Evolutionary conservation across 2,888 invertebrate species (phyloP).

Genomic region (Cantharis flavilabris): DNA sequence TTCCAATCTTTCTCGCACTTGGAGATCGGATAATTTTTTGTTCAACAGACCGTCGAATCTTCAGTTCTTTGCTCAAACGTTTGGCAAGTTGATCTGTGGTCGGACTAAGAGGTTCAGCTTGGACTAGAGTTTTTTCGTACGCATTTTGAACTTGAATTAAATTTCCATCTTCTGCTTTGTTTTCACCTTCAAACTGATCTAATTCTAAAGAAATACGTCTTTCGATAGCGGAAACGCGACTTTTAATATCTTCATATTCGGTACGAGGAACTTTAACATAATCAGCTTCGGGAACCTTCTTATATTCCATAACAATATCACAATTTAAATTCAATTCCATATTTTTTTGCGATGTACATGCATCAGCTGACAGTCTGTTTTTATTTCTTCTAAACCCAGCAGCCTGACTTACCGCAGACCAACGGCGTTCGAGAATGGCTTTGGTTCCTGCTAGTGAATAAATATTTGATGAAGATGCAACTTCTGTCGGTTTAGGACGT

Average conservation of each 20-base stretch:
- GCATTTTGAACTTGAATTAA: slow-evolving; percentile 70
- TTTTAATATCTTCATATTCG: slow-evolving; percentile 79
- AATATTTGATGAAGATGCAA: slow-evolving; percentile 36
- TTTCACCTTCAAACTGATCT: slow-evolving; percentile 45
- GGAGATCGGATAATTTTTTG: slow-evolving; percentile 77
- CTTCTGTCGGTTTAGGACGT: slow-evolving; percentile 33
- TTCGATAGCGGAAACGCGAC: slow-evolving; percentile 74
- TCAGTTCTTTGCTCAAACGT: slow-evolving; percentile 72
- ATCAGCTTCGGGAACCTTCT: slow-evolving; percentile 51
- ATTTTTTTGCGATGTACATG: background rate
- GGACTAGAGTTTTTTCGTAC: slow-evolving; percentile 74
- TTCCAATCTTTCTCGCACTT: slow-evolving; percentile 80
- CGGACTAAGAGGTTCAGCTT: slow-evolving; percentile 67
- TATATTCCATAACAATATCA: background rate
- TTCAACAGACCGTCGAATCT: slow-evolving; percentile 72
- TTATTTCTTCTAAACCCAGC: slow-evolving; percentile 47
- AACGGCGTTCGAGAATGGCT: slow-evolving; percentile 56
- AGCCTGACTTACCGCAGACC: slow-evolving; percentile 59
- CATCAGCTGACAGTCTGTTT: slow-evolving; percentile 45
- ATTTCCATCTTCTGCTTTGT: slow-evolving; percentile 35
- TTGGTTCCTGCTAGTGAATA: slow-evolving; percentile 30
- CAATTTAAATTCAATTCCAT: background rate
- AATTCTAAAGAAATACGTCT: slow-evolving; percentile 72
- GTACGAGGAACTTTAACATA: slow-evolving; percentile 74
- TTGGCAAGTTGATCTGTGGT: slow-evolving; percentile 73